Evolutionary conservation across 2,888 invertebrate genomes (phyloP).

Genomic region (Heliconius ethilla): DNA sequence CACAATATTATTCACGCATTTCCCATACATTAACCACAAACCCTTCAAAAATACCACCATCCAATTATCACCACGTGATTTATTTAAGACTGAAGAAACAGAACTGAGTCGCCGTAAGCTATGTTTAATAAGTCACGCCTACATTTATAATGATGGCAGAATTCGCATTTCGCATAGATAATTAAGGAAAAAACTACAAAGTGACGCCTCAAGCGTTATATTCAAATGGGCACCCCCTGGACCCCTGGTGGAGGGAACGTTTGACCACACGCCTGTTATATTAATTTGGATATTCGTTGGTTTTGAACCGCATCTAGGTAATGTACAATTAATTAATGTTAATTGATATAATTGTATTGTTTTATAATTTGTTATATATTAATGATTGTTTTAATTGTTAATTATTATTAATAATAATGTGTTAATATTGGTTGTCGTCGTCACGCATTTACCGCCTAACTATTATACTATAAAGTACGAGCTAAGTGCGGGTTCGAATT

Average conservation of each 20-base stretch:
- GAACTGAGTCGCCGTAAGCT: conserved; percentile 68
- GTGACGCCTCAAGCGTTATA: conserved; percentile 63
- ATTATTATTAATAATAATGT: not conserved
- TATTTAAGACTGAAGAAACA: conserved; percentile 3
- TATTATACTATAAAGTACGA: too few species aligned
- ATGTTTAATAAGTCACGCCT: conserved; percentile 69
- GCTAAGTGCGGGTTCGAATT: not conserved
- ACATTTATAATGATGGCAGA: conserved; percentile 60
- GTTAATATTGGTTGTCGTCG: not conserved
- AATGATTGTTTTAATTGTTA: not conserved
- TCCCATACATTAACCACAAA: conserved; percentile 14
- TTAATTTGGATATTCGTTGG: conserved; percentile 44
- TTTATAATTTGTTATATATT: not conserved
- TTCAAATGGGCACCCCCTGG: conserved; percentile 76
- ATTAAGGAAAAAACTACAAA: conserved; percentile 79
- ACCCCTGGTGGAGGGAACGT: conserved; percentile 56
- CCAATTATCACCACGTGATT: conserved; percentile 1
- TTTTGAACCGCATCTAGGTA: conserved; percentile 6
- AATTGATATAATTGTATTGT: conserved; percentile 5
- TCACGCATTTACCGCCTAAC: too few species aligned
- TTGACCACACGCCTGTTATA: conserved; percentile 57
- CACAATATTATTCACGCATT: not conserved
- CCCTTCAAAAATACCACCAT: not conserved
- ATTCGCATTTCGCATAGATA: conserved; percentile 64
- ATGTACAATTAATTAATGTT: conserved; percentile 21